Conservation (phyloP, 2,888 invertebrate species). For the Trichacis sp. region DNA sequence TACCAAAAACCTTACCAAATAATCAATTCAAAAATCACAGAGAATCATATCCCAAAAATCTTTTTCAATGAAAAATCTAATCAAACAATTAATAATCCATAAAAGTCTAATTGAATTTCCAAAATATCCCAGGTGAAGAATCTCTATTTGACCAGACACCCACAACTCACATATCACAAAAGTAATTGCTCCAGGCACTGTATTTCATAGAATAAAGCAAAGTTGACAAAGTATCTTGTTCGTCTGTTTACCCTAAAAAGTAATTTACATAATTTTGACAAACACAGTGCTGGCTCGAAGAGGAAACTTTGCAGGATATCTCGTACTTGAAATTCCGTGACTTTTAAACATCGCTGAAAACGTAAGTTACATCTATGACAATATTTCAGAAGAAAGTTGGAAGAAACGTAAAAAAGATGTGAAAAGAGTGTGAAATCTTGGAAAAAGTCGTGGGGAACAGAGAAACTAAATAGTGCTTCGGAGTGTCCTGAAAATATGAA, state of each 20-base stretch:
- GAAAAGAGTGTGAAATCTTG: background rate
- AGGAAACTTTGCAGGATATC: background rate
- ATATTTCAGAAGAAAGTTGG: background rate
- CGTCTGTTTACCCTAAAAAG: background rate
- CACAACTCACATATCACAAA: background rate
- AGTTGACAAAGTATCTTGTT: background rate
- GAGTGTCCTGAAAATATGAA: background rate
- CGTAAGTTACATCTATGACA: background rate
- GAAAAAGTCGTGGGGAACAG: background rate
- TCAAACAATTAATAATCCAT: too few relatives aligned
- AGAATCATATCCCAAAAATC: too few relatives aligned
- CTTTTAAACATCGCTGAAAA: background rate
- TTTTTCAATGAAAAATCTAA: too few relatives aligned
- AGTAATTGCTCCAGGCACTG: slow-evolving; percentile 3
- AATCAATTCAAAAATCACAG: too few relatives aligned
- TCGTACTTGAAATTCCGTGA: background rate
- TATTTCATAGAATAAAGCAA: background rate
- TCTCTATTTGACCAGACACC: too few relatives aligned
- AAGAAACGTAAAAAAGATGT: background rate
- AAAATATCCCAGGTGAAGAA: background rate
- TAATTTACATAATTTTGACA: background rate
- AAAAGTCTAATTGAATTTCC: background rate
- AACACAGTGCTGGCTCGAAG: slow-evolving; percentile 40
- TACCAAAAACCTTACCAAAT: too few relatives aligned
- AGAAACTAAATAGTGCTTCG: slow-evolving; percentile 14